Evolutionary conservation across 2,888 invertebrate species (phyloP).

Genomic region (Pollenia griseotomentosa): DNA sequence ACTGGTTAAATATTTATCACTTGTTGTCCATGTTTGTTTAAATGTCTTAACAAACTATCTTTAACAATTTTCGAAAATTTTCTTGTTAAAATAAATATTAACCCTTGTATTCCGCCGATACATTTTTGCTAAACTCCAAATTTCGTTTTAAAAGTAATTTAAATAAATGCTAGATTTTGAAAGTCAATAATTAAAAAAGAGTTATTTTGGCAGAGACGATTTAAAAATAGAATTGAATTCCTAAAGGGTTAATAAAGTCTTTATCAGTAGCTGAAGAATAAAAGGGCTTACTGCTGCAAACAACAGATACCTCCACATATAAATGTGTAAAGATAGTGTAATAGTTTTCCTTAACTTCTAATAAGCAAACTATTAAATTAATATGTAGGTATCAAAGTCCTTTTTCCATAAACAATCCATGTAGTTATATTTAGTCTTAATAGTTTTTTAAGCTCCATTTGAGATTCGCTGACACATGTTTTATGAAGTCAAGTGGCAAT

Average conservation of each 20-base stretch:
- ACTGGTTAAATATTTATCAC: constrained; percentile 51
- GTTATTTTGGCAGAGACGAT: no score
- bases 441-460: constrained; percentile 84
- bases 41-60: constrained; percentile 29
- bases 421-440: constrained; percentile 75
- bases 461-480: constrained; percentile 84
- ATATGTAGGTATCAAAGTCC: constrained; percentile 16
- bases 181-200: no score
- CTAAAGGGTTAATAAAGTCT: constrained; percentile 52
- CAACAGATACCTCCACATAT: constrained; percentile 8
- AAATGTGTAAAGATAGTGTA: not conserved
- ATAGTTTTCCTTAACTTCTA: not conserved
- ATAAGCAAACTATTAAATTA: constrained; percentile 7
- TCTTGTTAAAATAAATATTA: not conserved
- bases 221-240: no score
- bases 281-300: not conserved
- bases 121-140: no score
- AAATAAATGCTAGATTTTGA: no score
- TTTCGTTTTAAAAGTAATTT: no score
- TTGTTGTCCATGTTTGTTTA: constrained; percentile 54
- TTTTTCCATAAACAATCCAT: constrained; percentile 31
- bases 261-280: constrained; percentile 40
- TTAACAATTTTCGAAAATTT: not conserved
- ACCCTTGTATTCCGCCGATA: not conserved
- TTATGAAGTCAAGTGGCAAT: constrained; percentile 80